Evolutionary conservation across 2,797 vertebrate genomes (phyloP).

Genomic region (Intellagama lesueurii): DNA sequence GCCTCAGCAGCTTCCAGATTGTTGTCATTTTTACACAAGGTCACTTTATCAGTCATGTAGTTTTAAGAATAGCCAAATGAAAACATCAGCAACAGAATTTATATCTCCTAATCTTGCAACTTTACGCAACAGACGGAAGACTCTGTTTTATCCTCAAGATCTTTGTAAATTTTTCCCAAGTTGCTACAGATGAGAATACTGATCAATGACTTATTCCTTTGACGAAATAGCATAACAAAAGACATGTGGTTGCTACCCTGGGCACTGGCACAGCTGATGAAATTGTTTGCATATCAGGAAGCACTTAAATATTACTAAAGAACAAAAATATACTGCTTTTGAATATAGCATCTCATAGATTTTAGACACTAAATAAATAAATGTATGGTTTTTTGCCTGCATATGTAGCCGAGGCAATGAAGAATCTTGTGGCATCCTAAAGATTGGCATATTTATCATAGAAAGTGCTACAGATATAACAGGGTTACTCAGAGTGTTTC

Average conservation of each 20-base stretch:
- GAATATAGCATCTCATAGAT: not conserved
- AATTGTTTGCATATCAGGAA: not conserved
- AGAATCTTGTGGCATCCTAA: not conserved
- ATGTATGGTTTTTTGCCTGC: not conserved
- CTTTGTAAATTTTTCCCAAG: not conserved
- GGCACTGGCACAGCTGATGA: not conserved
- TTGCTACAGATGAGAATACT: not conserved
- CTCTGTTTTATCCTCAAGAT: not conserved
- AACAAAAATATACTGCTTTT: not conserved
- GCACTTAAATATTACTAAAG: too few relatives aligned
- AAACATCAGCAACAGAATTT: conserved; percentile 47
- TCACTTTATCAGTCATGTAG: conserved; percentile 51
- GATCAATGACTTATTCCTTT: not conserved
- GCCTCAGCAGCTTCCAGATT: conserved; percentile 52
- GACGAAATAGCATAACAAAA: not conserved
- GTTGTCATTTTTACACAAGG: conserved; percentile 47
- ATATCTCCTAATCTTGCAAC: conserved; percentile 29
- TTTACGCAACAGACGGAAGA: not conserved
- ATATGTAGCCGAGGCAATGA: not conserved
- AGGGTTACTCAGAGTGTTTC: not conserved
- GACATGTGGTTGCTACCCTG: not conserved
- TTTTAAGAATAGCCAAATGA: conserved; percentile 28
- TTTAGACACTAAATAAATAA: too few relatives aligned
- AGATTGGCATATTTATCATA: not conserved
- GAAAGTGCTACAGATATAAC: not conserved